Percentiles rank a stretch among this genome's conserved stretches.
Conservation (phyloP, 2,888 invertebrate species). For the Tethea ocularis region DNA sequence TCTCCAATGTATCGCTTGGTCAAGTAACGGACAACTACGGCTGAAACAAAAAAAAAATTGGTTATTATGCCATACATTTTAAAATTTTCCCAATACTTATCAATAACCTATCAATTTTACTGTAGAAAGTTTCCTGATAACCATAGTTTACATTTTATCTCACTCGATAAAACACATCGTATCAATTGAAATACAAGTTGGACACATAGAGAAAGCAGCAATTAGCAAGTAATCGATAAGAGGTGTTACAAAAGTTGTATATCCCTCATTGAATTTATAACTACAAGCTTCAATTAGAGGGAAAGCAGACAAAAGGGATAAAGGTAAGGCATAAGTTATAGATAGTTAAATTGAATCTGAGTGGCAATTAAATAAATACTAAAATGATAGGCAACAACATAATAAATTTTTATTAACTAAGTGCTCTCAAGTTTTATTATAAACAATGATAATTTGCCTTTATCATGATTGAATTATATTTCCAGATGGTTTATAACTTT, state of each 20-base stretch:
- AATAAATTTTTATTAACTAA: constrained; percentile 15
- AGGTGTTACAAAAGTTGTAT: constrained; percentile 76
- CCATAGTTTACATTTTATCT: constrained; percentile 54
- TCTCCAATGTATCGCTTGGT: constrained; percentile 91
- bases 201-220: constrained; percentile 73
- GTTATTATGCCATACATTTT: constrained; percentile 19
- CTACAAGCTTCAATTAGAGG: constrained; percentile 78
- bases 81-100: constrained; percentile 16
- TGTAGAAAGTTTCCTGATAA: constrained; percentile 44
- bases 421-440: background rate
- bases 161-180: constrained; percentile 55
- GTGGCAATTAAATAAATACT: constrained; percentile 45
- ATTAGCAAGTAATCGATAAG: constrained; percentile 69
- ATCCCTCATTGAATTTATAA: constrained; percentile 75
- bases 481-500: too few species aligned
- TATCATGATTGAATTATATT: background rate
- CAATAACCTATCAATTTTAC: constrained; percentile 29
- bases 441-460: background rate
- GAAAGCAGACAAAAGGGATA: constrained; percentile 72
- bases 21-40: constrained; percentile 90
- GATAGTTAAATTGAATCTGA: constrained; percentile 32
- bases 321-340: constrained; percentile 32
- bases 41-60: constrained; percentile 83
- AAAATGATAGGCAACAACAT: constrained; percentile 30
- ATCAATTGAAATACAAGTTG: constrained; percentile 59